Evolutionary conservation across 1,140 invertebrate species (phyloP).

Genomic region (Drosophila nikananu): DNA sequence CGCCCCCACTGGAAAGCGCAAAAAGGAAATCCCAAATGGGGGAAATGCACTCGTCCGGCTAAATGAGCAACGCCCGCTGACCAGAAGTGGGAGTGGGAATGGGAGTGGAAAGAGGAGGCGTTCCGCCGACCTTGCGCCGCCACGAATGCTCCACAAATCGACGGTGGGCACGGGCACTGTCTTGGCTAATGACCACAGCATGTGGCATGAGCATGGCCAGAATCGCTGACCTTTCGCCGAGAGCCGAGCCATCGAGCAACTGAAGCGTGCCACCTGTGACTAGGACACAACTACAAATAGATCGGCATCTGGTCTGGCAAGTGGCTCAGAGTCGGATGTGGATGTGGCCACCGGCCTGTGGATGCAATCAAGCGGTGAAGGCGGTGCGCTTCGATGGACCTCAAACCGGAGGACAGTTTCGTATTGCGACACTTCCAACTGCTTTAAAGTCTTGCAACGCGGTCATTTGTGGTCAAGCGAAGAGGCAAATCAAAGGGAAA

Average conservation of each 20-base stretch:
- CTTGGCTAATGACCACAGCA: constrained; percentile 53
- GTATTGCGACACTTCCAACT: constrained; percentile 69
- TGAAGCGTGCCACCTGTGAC: constrained; percentile 44
- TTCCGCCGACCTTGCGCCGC: constrained; percentile 57
- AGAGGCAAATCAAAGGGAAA: constrained; percentile 19
- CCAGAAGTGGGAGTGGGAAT: neutral
- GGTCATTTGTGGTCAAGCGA: constrained; percentile 36
- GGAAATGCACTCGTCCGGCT: constrained; percentile 41
- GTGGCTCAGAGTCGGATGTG: constrained; percentile 24
- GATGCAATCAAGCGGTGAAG: constrained; percentile 67
- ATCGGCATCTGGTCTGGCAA: constrained; percentile 38
- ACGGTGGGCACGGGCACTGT: constrained; percentile 21
- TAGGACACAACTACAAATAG: constrained; percentile 20
- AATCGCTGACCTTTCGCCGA: constrained; percentile 69
- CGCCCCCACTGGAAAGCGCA: constrained; percentile 49
- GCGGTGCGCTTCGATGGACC: constrained; percentile 71
- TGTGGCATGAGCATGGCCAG: constrained; percentile 22
- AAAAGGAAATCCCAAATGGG: constrained; percentile 44
- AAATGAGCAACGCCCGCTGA: constrained; percentile 47
- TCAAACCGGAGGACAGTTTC: constrained; percentile 44
- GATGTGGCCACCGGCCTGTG: constrained; percentile 45
- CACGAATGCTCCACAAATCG: constrained; percentile 49
- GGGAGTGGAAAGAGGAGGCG: constrained; percentile 8
- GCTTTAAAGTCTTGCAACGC: constrained; percentile 28
- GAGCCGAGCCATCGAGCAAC: constrained; percentile 34